phyloP scores from a whole-genome alignment of 2,888 invertebrate genomes.

The Lithophane ornitopus region DNA sequence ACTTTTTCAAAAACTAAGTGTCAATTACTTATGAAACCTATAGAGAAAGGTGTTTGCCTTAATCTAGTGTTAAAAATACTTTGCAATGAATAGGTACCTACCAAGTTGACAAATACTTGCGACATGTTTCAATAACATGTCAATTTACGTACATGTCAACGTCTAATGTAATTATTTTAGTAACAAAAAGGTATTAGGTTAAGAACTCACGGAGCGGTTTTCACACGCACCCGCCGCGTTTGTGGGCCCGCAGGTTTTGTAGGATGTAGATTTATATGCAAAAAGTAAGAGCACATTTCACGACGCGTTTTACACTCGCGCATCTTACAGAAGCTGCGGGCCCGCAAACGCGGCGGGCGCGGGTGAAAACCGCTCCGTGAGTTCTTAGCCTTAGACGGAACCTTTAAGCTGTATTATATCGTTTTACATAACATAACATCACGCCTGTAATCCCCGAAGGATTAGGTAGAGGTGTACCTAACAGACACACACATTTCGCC shows the following conservation, averaged over 20 bases:
- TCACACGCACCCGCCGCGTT: no score
- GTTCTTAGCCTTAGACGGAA: no score
- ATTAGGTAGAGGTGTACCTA: neutral
- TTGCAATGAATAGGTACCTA: neutral
- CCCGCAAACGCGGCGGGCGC: no score
- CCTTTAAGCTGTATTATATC: neutral
- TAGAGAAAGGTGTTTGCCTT: conserved; percentile 31
- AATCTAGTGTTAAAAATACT: conserved; percentile 21
- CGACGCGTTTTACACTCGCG: no score
- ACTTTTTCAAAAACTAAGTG: neutral
- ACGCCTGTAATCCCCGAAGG: neutral
- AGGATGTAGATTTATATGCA: no score
- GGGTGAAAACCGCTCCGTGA: no score
- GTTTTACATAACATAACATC: neutral
- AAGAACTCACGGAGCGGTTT: no score
- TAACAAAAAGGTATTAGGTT: no score
- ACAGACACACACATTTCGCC: neutral
- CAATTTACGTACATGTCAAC: neutral
- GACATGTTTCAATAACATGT: conserved; percentile 7
- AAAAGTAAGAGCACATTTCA: no score
- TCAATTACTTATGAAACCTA: conserved; percentile 6
- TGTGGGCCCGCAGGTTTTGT: no score
- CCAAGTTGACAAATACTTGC: conserved; percentile 1
- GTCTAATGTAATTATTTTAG: conserved; percentile 1
- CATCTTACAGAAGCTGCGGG: no score